Evolutionary conservation across 1,140 invertebrate genomes (phyloP).

Genomic region (Microplitis mediator): DNA sequence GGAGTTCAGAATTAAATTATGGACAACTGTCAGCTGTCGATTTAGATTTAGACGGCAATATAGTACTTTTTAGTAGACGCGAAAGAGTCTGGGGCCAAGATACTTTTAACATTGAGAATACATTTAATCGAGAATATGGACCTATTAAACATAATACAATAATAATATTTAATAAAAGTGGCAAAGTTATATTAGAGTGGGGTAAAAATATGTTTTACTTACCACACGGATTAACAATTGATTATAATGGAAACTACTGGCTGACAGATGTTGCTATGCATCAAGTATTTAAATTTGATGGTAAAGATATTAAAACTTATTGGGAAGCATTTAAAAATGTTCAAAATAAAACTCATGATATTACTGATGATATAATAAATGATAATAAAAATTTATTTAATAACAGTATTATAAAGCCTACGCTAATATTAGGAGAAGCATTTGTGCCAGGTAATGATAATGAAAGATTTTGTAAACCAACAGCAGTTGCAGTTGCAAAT

Average conservation of each 20-base stretch:
- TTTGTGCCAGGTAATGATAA: constrained; percentile 81
- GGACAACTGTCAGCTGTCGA: constrained; percentile 84
- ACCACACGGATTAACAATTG: constrained; percentile 91
- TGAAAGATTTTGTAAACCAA: constrained; percentile 91
- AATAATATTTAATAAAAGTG: constrained; percentile 72
- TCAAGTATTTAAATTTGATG: constrained; percentile 83
- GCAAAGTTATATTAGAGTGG: constrained; percentile 76
- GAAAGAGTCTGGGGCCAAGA: constrained; percentile 72
- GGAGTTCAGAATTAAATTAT: constrained; percentile 65
- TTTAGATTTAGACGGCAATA: constrained; percentile 73
- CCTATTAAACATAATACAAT: constrained; percentile 79
- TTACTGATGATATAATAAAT: constrained; percentile 22
- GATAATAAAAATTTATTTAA: constrained; percentile 37
- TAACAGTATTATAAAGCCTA: constrained; percentile 48
- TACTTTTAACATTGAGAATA: constrained; percentile 72
- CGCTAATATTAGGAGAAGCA: constrained; percentile 47
- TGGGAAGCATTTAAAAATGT: constrained; percentile 41
- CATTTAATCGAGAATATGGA: constrained; percentile 64
- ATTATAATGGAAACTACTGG: constrained; percentile 82
- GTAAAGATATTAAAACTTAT: constrained; percentile 47
- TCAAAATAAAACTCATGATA: constrained; percentile 47
- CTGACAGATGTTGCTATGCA: constrained; percentile 92
- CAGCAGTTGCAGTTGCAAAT: constrained; percentile 81
- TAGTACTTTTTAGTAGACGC: constrained; percentile 86
- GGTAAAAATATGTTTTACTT: constrained; percentile 88